phyloP scores from a whole-genome alignment of 2,113 vertebrate genomes.

The Isurus oxyrinchus region DNA sequence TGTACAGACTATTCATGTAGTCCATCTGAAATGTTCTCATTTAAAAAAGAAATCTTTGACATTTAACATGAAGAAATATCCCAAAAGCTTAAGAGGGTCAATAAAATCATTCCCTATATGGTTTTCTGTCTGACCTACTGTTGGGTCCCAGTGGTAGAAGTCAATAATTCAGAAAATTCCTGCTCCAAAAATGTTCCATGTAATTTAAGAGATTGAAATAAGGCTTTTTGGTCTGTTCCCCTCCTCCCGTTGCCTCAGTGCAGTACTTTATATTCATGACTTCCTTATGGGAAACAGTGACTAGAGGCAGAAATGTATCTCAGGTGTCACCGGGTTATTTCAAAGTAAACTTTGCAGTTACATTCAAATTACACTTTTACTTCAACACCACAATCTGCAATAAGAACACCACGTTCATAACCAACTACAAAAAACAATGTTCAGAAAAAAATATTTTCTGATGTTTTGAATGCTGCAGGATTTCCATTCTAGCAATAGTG shows the following conservation, averaged over 20 bases:
- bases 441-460: background rate
- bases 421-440: background rate
- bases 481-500: background rate
- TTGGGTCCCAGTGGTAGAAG: background rate
- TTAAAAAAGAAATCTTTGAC: background rate
- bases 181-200: background rate
- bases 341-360: background rate
- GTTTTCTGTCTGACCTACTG: background rate
- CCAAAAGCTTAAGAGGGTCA: background rate
- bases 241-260: background rate
- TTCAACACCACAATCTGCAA: background rate
- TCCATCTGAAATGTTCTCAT: background rate
- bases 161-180: constrained; percentile 17
- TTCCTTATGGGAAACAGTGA: background rate
- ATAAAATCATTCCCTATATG: background rate
- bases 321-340: background rate
- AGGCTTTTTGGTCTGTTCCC: background rate
- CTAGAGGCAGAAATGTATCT: background rate
- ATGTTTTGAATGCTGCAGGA: no score
- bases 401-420: background rate
- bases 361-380: background rate
- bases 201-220: background rate
- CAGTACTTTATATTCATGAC: background rate
- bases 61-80: background rate
- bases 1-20: background rate